phyloP scores from a whole-genome alignment of 2,797 vertebrate species.

The Limnodromus scolopaceus region DNA sequence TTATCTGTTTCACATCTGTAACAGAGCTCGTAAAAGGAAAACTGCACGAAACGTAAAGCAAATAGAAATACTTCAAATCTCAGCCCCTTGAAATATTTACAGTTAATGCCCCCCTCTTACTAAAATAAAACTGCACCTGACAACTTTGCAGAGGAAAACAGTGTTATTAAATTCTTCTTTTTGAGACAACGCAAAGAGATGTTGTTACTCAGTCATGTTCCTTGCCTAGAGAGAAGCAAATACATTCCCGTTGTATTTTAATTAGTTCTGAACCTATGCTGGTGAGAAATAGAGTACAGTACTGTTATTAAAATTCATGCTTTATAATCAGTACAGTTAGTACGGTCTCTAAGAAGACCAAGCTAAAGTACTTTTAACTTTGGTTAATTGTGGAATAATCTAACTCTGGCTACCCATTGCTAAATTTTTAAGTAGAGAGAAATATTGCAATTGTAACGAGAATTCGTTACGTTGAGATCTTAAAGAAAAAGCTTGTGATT shows the following conservation, averaged over 20 bases:
- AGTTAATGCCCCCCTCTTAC: background rate
- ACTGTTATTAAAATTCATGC: constrained; percentile 45
- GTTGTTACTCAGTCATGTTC: background rate
- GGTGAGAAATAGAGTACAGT: background rate
- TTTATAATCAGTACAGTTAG: background rate
- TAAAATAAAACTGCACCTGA: background rate
- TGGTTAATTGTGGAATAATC: background rate
- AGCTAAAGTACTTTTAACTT: background rate
- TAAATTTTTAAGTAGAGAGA: background rate
- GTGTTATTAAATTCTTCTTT: background rate
- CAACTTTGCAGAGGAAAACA: background rate
- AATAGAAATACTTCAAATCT: background rate
- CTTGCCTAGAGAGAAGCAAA: background rate
- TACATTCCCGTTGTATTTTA: background rate
- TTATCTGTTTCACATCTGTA: background rate
- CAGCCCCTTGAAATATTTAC: background rate
- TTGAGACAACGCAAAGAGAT: background rate
- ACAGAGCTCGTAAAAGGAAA: background rate
- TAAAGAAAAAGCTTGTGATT: background rate
- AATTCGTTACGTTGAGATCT: background rate
- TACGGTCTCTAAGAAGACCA: background rate
- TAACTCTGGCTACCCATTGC: background rate
- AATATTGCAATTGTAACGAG: background rate
- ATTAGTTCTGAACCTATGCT: background rate
- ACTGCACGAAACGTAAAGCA: background rate